Percentiles rank a stretch among this genome's conserved stretches.
phyloP scores from a whole-genome alignment of 2,888 invertebrate genomes.

The Parnassius glacialis region DNA sequence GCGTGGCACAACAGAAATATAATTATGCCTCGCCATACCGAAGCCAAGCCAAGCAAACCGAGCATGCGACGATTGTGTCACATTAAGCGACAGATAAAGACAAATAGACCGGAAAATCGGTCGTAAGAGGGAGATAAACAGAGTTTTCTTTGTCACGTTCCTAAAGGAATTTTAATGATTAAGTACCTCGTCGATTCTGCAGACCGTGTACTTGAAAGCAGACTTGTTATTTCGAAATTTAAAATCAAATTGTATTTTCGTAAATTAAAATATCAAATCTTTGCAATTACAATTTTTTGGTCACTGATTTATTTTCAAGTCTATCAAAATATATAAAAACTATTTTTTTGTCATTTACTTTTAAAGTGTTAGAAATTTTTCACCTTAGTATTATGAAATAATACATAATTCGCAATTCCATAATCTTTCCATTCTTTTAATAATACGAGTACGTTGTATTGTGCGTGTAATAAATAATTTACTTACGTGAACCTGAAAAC shows the following conservation, averaged over 20 bases:
- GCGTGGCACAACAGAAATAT: constrained; percentile 37
- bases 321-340: too few species aligned
- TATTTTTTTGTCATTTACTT: too few species aligned
- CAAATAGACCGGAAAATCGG: constrained; percentile 77
- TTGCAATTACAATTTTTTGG: neutral
- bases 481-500: too few species aligned
- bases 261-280: neutral
- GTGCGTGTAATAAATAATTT: too few species aligned
- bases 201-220: constrained; percentile 10
- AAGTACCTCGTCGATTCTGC: constrained; percentile 39
- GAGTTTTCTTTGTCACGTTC: constrained; percentile 57
- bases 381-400: too few species aligned
- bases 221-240: constrained; percentile 21
- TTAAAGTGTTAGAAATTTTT: too few species aligned
- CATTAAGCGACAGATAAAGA: constrained; percentile 75
- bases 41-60: constrained; percentile 62
- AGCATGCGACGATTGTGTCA: constrained; percentile 74
- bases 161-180: constrained; percentile 73
- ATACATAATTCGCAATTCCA: too few species aligned
- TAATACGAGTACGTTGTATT: too few species aligned
- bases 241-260: constrained; percentile 6
- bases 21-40: constrained; percentile 41
- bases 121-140: constrained; percentile 68
- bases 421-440: too few species aligned
- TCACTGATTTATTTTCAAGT: neutral